Percentiles rank a stretch among this genome's conserved stretches.
These are phyloP conservation scores for Aegithalos caudatus DNA, from an alignment of 2,113 vertebrate genomes.

Conservation along the genomic window DNA sequence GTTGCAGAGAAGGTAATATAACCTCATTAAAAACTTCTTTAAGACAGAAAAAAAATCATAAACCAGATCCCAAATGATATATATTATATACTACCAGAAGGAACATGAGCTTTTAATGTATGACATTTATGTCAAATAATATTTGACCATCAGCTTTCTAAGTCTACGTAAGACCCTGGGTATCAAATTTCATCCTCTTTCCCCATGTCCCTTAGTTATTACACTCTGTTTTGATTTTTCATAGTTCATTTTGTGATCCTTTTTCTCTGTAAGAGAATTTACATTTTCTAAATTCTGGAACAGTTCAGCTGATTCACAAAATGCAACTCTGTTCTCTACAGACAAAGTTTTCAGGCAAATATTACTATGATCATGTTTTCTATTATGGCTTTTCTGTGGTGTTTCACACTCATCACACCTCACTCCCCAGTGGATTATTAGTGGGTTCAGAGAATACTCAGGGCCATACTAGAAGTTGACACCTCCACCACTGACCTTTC, in stretches of 20 bases:
- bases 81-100: background rate
- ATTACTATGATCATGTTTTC: background rate
- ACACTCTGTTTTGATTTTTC: background rate
- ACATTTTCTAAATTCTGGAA: background rate
- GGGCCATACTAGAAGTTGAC: background rate
- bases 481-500: background rate
- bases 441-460: background rate
- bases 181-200: background rate
- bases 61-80: background rate
- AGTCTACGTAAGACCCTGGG: background rate
- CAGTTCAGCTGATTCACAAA: background rate
- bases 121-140: background rate
- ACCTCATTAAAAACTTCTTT: background rate
- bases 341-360: background rate
- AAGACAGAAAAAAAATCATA: background rate
- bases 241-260: background rate
- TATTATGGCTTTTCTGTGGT: background rate
- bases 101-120: background rate
- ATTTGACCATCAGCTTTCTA: background rate
- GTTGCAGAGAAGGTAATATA: background rate
- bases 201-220: background rate
- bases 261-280: background rate
- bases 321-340: background rate
- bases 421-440: background rate
- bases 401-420: background rate